phyloP scores from a whole-genome alignment of 2,888 invertebrate species.

The Trilocha varians region DNA sequence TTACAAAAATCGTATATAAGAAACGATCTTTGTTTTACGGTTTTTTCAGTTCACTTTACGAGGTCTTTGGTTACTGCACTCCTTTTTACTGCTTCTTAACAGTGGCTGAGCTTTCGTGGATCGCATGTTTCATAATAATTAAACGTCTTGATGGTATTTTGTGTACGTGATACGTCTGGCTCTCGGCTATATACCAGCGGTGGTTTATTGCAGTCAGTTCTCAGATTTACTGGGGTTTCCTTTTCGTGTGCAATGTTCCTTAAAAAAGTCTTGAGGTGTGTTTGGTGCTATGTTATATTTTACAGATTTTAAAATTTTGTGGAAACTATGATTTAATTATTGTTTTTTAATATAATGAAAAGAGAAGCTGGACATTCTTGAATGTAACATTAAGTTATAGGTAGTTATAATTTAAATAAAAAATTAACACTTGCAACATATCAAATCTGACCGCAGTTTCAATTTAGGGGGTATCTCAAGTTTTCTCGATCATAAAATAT shows the following conservation, averaged over 20 bases:
- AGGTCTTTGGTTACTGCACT: slow-evolving; percentile 48
- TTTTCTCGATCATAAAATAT: too few relatives aligned
- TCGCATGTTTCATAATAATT: slow-evolving; percentile 65
- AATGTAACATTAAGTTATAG: too few relatives aligned
- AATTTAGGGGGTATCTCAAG: too few relatives aligned
- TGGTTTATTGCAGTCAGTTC: slow-evolving; percentile 23
- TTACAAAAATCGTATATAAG: slow-evolving; percentile 57
- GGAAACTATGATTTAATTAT: too few relatives aligned
- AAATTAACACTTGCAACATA: too few relatives aligned
- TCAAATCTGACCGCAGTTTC: too few relatives aligned
- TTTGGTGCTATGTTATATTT: too few relatives aligned
- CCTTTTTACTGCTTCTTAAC: slow-evolving; percentile 43
- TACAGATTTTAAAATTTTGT: too few relatives aligned
- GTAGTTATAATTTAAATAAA: too few relatives aligned
- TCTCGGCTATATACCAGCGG: slow-evolving; percentile 40
- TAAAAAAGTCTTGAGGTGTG: too few relatives aligned
- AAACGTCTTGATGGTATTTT: slow-evolving; percentile 46
- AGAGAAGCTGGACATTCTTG: too few relatives aligned
- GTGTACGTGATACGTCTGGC: slow-evolving; percentile 52
- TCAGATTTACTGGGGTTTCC: not conserved
- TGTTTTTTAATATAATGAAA: too few relatives aligned
- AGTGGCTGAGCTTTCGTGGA: slow-evolving; percentile 42
- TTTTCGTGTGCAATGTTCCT: not conserved
- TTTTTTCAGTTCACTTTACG: slow-evolving; percentile 67
- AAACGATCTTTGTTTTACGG: slow-evolving; percentile 54